phyloP scores from a whole-genome alignment of 2,797 vertebrate species.

The Peromyscus melanophrys region DNA sequence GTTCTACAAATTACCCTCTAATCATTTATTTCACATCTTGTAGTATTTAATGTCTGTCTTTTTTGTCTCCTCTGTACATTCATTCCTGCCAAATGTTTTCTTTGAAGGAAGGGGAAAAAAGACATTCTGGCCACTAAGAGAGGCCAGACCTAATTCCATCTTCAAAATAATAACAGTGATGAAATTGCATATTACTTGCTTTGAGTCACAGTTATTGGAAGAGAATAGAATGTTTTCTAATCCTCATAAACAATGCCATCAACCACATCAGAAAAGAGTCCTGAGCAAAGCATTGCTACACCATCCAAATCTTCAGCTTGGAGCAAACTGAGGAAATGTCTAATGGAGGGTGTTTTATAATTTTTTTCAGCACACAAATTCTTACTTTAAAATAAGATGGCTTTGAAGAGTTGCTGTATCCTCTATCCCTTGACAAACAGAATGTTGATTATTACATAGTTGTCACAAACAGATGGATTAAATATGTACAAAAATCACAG shows the following conservation, averaged over 20 bases:
- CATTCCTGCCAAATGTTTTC: constrained; percentile 72
- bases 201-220: constrained; percentile 61
- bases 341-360: neutral
- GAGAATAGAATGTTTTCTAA: constrained; percentile 53
- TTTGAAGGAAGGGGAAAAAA: constrained; percentile 76
- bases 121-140: constrained; percentile 73
- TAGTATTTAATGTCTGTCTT: constrained; percentile 70
- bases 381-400: neutral
- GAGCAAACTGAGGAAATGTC: constrained; percentile 10
- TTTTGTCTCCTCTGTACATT: constrained; percentile 60
- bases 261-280: neutral
- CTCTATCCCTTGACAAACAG: neutral
- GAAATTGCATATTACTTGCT: constrained; percentile 75
- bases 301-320: constrained; percentile 7
- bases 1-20: constrained; percentile 68
- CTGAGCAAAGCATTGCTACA: neutral
- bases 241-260: constrained; percentile 65
- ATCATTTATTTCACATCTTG: constrained; percentile 81
- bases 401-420: constrained; percentile 48
- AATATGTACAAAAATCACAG: constrained; percentile 35
- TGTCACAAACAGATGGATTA: constrained; percentile 67
- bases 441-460: constrained; percentile 55
- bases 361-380: constrained; percentile 32
- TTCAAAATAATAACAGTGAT: constrained; percentile 79
- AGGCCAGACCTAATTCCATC: constrained; percentile 70